These are phyloP conservation scores for Gymnocephalus cernua DNA, from an alignment of 2,113 vertebrate genomes.

Conservation along the genomic window DNA sequence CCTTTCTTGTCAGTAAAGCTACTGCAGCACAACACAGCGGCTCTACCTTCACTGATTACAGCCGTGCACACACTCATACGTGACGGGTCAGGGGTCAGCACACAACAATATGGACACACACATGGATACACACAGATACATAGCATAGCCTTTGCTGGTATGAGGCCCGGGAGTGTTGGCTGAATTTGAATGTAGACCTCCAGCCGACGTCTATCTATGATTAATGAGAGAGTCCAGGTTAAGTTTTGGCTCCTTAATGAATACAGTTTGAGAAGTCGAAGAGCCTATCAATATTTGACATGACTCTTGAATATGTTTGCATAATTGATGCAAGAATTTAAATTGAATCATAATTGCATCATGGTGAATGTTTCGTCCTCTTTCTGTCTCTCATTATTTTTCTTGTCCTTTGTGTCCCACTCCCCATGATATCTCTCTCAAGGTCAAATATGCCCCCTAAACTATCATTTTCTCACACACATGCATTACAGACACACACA, in stretches of 20 bases:
- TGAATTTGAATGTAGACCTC: slow-evolving; percentile 76
- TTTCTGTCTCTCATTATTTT: slow-evolving; percentile 58
- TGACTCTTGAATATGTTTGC: slow-evolving; percentile 79
- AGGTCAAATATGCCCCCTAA: slow-evolving; percentile 33
- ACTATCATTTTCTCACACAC: slow-evolving; percentile 36
- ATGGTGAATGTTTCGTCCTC: slow-evolving; percentile 65
- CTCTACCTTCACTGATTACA: background rate
- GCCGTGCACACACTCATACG: background rate
- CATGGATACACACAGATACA: slow-evolving; percentile 3
- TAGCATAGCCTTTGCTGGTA: background rate
- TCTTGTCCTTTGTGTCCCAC: slow-evolving; percentile 58
- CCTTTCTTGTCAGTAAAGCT: background rate
- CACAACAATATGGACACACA: slow-evolving; percentile 27
- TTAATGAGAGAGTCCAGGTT: slow-evolving; percentile 74
- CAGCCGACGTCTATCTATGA: slow-evolving; percentile 80
- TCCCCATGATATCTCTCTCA: slow-evolving; percentile 57
- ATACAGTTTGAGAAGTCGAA: slow-evolving; percentile 75
- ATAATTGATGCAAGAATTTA: slow-evolving; percentile 79
- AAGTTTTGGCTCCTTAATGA: slow-evolving; percentile 76
- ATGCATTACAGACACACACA: slow-evolving; percentile 2
- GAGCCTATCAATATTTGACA: slow-evolving; percentile 81
- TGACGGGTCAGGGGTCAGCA: slow-evolving; percentile 36
- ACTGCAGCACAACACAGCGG: background rate
- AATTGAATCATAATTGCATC: slow-evolving; percentile 83
- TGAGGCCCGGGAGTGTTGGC: slow-evolving; percentile 4